phyloP scores from a whole-genome alignment of 2,888 invertebrate genomes.

The Drosophila pseudotalamancana region DNA sequence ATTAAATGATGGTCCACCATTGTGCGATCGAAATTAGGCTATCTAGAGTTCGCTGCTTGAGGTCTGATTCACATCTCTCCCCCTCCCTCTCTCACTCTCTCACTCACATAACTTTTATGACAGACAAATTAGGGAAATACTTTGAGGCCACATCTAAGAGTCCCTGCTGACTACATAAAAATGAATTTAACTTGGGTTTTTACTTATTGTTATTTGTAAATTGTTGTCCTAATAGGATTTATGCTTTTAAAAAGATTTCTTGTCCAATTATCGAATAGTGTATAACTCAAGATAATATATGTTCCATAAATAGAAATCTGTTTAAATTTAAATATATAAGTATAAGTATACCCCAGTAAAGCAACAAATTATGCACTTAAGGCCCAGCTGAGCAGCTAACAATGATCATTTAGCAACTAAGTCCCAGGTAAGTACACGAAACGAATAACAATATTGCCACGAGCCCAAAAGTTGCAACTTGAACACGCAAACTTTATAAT shows the following conservation, averaged over 20 bases:
- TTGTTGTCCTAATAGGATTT: no score
- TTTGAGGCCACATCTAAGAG: background rate
- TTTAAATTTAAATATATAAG: background rate
- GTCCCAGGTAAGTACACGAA: background rate
- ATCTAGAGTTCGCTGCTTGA: slow-evolving; percentile 18
- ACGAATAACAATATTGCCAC: slow-evolving; percentile 1
- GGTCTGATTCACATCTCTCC: background rate
- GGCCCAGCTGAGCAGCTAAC: background rate
- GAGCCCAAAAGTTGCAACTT: slow-evolving; percentile 1
- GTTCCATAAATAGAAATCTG: no score
- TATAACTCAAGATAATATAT: no score
- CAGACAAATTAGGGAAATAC: slow-evolving; percentile 19
- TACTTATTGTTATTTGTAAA: background rate
- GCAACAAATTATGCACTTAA: background rate
- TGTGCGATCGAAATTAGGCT: slow-evolving; percentile 67
- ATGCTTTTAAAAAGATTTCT: no score
- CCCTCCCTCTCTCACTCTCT: background rate
- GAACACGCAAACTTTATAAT: slow-evolving; percentile 21
- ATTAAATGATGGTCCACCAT: slow-evolving; percentile 65
- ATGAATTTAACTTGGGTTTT: slow-evolving; percentile 3
- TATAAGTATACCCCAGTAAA: background rate
- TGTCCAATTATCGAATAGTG: no score
- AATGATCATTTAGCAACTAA: background rate
- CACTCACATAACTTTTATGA: background rate
- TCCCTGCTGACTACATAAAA: background rate